Percentiles rank a stretch among this genome's conserved stretches.
Conservation (phyloP, 2,113 vertebrate genomes). For the Cynocephalus volans region DNA sequence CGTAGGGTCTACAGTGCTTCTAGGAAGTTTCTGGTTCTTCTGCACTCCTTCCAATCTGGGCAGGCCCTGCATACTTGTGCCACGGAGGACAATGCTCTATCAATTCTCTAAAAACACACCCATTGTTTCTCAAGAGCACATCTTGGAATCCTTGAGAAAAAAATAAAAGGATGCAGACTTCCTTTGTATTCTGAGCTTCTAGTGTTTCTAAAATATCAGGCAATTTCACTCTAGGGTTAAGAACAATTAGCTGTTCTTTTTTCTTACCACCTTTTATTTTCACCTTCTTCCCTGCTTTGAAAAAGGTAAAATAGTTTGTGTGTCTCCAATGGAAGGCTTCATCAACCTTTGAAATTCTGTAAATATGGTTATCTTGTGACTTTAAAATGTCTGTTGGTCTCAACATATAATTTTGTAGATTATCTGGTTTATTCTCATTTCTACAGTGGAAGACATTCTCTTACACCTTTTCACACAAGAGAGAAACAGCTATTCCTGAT, state of each 20-base stretch:
- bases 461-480: not conserved
- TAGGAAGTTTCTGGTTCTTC: not conserved
- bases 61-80: not conserved
- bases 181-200: not conserved
- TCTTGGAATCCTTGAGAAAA: not conserved
- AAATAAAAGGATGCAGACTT: not conserved
- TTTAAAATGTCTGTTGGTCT: not conserved
- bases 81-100: not conserved
- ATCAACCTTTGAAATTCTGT: not conserved
- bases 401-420: not conserved
- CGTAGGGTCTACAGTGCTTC: not conserved
- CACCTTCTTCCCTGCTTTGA: not conserved
- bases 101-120: not conserved
- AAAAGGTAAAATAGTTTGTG: not conserved
- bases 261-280: not conserved
- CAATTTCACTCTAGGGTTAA: not conserved
- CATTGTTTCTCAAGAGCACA: not conserved
- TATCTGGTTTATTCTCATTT: not conserved
- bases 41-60: not conserved
- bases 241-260: not conserved
- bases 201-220: not conserved
- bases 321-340: accelerated
- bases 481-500: not conserved
- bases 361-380: not conserved
- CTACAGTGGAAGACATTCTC: not conserved